Base-by-base conservation (phyloP, 2,888 invertebrate species). In the Eudasyphora cyanicolor region DNA sequence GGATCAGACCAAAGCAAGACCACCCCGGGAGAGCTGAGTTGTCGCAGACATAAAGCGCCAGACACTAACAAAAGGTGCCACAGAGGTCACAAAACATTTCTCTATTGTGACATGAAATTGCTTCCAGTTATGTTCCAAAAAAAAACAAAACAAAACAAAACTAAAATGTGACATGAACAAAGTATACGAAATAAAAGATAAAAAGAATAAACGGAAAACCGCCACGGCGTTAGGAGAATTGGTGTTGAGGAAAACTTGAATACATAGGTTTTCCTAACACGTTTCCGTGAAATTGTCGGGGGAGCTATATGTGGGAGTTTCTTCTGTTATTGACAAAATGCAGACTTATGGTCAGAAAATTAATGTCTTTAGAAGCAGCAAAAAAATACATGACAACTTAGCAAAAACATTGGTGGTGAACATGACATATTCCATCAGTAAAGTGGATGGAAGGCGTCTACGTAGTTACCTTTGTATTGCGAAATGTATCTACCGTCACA, bases 11-110 rank as follows among this genome's bases (percentile, higher is more conserved):
- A 60, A 4, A 10, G 27, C 14, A 12, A 57, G n/a, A 57, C 60
- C 29, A 32, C 29, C n/a, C 45, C n/a, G 14, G 14, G 57, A 27
- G 27, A 51, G 5, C 51, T 2, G 0, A 38, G 8, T 67, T 67
- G 21, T 67, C 14, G 21, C 67, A 67, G 67, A 67, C 67, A 67
- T 35, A 67, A 67, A 67, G 67, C n/a, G 42, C 4, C 67, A 67
- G 67, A 67, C 67, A 67, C 14, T 19, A 38, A 42, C 67, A 38
- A 24, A 67, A 67, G 67, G 38, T 67, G 42, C 29, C 19, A 14
- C 67, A 42, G 67, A 67, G 67, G 67, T 67, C 67, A 42, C 21
- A 42, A 42, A n/a, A 67, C 19, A 21, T 21, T 67, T 17, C 27
- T 57, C 17, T 57, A 64, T 38, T 64, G 64, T 64, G 32, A 17